phyloP scores from a whole-genome alignment of 2,888 invertebrate species.

The Lissocephala sabroskyi region DNA sequence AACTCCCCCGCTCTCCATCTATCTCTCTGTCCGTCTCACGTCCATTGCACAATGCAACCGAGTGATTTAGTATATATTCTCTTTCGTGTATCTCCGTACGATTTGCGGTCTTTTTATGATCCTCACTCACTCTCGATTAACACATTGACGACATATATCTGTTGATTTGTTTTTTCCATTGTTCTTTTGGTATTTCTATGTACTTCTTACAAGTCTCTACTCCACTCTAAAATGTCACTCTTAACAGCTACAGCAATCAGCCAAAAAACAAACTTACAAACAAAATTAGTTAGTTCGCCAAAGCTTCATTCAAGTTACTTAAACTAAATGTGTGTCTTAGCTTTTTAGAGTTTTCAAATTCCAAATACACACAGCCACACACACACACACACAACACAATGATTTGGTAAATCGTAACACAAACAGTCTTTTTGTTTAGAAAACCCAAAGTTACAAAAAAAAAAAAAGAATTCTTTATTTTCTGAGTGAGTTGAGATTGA shows the following conservation, averaged over 20 bases:
- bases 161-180: background rate
- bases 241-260: background rate
- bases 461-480: too few species aligned
- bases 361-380: slow-evolving; percentile 24
- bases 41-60: background rate
- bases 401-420: too few species aligned
- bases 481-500: too few species aligned
- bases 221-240: background rate
- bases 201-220: background rate
- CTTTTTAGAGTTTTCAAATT: slow-evolving; percentile 47
- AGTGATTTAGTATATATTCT: slow-evolving; percentile 8
- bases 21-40: slow-evolving; percentile 8
- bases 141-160: background rate
- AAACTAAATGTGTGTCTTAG: slow-evolving; percentile 66
- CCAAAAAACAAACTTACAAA: background rate
- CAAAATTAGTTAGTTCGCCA: slow-evolving; percentile 48
- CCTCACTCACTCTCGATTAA: background rate
- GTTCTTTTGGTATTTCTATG: too few species aligned
- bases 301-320: slow-evolving; percentile 41
- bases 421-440: slow-evolving; percentile 3
- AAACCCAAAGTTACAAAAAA: slow-evolving; percentile 5
- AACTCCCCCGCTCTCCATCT: slow-evolving; percentile 5
- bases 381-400: slow-evolving; percentile 1
- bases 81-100: slow-evolving; percentile 11
- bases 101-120: background rate